Evolutionary conservation across 2,113 vertebrate genomes (phyloP), one percentile per base, ranked within the genome.

Genomic region (Megaceryle maxima): DNA sequence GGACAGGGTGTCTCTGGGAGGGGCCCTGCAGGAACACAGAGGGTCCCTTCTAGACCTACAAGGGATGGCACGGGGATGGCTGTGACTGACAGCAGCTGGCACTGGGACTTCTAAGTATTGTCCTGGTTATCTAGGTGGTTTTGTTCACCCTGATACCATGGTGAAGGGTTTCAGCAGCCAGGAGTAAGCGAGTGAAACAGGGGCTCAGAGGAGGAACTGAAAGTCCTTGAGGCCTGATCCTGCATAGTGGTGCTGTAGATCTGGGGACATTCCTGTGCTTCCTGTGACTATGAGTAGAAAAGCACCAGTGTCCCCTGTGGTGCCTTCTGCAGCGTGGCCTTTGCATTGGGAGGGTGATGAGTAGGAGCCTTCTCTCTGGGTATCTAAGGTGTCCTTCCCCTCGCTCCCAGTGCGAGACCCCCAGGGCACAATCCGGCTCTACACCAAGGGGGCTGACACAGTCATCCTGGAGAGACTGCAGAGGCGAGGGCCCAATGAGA

Each of bases 401-500:
- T 43, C 63, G 25, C 92, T 39, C 64, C 13, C 97, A 99, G 99
- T 99, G 82, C 97, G 98, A 48, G 98, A 98, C 64, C 99, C 99
- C 2, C 98, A 98, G 84, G 99, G 99, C 50, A 95, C 63, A 28
- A 97, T 99, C 94, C 98, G 98, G 75, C 98, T 99, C 19, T 99
- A 99, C 96, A 99, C 98, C 93, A 99, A 99, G 91, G 99, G 99
- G 10, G 99, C 99, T 0, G 99, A 99, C 97, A 98, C 97, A 0
- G 98, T 99, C 86, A 98, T 99, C 92, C 96, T 99, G 67, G 97
- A 98, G 87, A 97, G 98, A 46, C 96, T 99, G 83, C 90, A 75
- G 74, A 78, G 84, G 19, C 96, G 97, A 86, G 97, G 83, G 28
- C 56, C 60, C 44, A 25, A 76, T 10, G 98, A 98, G 88, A 93